These are phyloP conservation scores for Notothenia rossii DNA, from an alignment of 2,113 vertebrate genomes.

Conservation along the genomic window DNA sequence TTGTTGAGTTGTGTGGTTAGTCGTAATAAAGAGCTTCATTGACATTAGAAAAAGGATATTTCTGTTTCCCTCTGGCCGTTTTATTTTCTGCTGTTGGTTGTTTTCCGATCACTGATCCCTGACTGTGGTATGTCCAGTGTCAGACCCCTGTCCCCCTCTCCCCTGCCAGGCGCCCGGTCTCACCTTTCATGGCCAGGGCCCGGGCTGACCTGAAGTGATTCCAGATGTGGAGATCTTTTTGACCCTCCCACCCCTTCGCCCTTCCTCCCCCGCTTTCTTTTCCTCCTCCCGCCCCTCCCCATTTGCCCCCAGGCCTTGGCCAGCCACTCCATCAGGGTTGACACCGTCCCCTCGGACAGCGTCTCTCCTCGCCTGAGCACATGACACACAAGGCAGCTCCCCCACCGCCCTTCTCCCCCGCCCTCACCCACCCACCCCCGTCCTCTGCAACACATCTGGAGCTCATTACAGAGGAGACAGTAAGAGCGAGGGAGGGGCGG, in stretches of 20 bases:
- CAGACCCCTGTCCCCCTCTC: conserved; percentile 54
- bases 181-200: conserved; percentile 84
- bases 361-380: conserved; percentile 77
- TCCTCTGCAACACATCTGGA: conserved; percentile 85
- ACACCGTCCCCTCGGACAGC: conserved; percentile 83
- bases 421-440: conserved; percentile 58
- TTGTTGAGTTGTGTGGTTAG: not conserved
- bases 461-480: conserved; percentile 86
- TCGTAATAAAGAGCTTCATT: not conserved
- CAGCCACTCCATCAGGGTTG: conserved; percentile 85
- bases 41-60: conserved; percentile 40
- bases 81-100: conserved; percentile 41
- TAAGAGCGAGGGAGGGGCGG: conserved; percentile 75
- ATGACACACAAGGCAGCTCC: conserved; percentile 80
- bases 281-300: conserved; percentile 3
- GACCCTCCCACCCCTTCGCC: conserved; percentile 40
- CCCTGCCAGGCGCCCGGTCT: conserved; percentile 71
- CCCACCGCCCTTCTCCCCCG: conserved; percentile 33
- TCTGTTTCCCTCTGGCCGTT: conserved; percentile 34
- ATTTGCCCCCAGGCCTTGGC: conserved; percentile 64
- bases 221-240: conserved; percentile 84
- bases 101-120: conserved; percentile 60
- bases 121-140: conserved; percentile 76
- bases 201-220: conserved; percentile 85
- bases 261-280: conserved; percentile 1